Base-by-base conservation (phyloP, 2,113 vertebrate genomes). In the Malurus alboscapulatus region DNA sequence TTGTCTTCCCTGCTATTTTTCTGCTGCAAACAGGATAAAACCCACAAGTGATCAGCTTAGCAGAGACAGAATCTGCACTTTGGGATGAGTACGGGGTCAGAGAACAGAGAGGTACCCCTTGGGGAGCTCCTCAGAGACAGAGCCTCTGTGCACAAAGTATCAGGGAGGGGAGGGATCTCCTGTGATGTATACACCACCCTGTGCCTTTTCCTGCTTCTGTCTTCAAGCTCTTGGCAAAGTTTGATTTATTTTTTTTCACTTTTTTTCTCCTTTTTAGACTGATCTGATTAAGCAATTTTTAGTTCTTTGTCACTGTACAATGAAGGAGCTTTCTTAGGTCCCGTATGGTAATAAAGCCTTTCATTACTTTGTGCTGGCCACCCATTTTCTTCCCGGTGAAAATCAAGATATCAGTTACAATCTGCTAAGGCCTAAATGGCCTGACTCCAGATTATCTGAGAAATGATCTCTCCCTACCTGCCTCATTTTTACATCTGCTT, bases 351-450 rank as follows among this genome's bases (percentile, higher is more conserved):
- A 92, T 91, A 91, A 80, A 94, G 48, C 59, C 65, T 93, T 92
- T 90, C 94, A 88, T 90, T 96, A 90, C 84, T 83, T 82, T 55
- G 59, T 77, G 45, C 79, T 45, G 82, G 85, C 79, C 72, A 69
- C 84, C 77, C 91, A 67, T 86, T 93, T 92, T 79, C 84, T 92
- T 86, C 78, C 75, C 12, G 3, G 87, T 26, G 94, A 94, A 95
- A 94, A 91, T 91, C 89, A 59, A 94, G 90, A 15, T 95, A 95
- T 95, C 95, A 0, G 82, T 96, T 95, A 95, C 96, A 77, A 77
- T 80, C 94, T 93, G 48, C 68, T 61, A 51, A 90, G 45, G 55
- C 57, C 94, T 55, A 80, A 83, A 93, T 93, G 86, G 88, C 95
- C n/a, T 4, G 12, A 88, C 72, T 94, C 92, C 90, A 90, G 90